Evolutionary conservation across 1,140 invertebrate genomes (phyloP).

Genomic region (Wasmannia auropunctata): DNA sequence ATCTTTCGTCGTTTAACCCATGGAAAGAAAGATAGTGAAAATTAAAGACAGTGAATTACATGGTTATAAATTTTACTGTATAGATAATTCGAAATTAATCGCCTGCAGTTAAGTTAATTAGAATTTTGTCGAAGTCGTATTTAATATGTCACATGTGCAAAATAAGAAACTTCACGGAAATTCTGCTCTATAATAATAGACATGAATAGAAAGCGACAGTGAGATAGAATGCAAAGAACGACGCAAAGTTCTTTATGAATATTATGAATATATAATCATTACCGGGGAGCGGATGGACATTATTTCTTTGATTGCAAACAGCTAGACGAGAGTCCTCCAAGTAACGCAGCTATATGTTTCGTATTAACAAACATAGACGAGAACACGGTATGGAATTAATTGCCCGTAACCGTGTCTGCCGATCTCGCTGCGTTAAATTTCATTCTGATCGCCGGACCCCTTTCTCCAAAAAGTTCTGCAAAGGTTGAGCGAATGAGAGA

Average conservation of each 20-base stretch:
- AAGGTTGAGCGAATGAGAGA: background rate
- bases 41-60: background rate
- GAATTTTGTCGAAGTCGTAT: background rate
- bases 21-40: background rate
- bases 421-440: conserved; percentile 40
- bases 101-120: too few relatives aligned
- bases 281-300: background rate
- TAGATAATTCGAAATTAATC: background rate
- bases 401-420: background rate
- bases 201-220: background rate
- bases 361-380: conserved; percentile 29
- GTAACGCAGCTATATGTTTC: conserved; percentile 13
- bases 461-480: conserved; percentile 8
- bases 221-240: background rate
- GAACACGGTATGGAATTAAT: background rate
- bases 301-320: conserved; percentile 7
- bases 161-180: background rate
- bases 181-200: background rate
- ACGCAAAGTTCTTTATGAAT: background rate
- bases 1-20: background rate
- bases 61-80: background rate
- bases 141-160: background rate
- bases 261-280: too few relatives aligned
- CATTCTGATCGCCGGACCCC: background rate
- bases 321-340: background rate